Evolutionary conservation across 1,140 invertebrate genomes (phyloP).

Genomic region (Aphelinus certus): DNA sequence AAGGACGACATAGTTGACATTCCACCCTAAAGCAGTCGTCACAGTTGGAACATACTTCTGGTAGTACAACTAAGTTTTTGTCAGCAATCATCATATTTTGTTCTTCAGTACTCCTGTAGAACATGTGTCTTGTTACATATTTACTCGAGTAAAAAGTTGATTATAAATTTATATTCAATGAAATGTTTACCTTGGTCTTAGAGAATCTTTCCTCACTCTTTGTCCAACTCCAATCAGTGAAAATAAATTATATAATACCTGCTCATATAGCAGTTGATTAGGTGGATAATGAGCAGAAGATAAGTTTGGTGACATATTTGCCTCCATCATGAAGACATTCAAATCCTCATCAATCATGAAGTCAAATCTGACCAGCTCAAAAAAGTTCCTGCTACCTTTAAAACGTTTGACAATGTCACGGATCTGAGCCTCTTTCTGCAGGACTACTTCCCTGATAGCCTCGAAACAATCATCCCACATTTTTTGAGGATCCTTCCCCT

Average conservation of each 20-base stretch:
- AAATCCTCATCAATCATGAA: constrained; percentile 90
- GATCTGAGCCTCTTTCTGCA: constrained; percentile 80
- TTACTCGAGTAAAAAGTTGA: neutral
- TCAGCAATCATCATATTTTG: constrained; percentile 78
- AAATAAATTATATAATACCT: constrained; percentile 89
- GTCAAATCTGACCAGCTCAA: constrained; percentile 94
- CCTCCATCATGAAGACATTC: constrained; percentile 91
- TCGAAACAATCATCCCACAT: constrained; percentile 87
- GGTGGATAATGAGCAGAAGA: constrained; percentile 91
- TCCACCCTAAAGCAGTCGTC: constrained; percentile 72
- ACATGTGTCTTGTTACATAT: too few species aligned
- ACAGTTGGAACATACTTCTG: constrained; percentile 76
- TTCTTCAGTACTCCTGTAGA: constrained; percentile 60
- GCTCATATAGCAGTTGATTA: constrained; percentile 90
- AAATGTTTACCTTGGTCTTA: constrained; percentile 58
- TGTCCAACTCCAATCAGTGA: constrained; percentile 80
- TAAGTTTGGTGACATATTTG: constrained; percentile 98
- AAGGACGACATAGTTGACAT: constrained; percentile 84
- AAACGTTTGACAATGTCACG: constrained; percentile 65
- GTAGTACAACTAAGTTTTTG: constrained; percentile 83
- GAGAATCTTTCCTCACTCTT: constrained; percentile 58
- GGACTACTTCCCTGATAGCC: constrained; percentile 78
- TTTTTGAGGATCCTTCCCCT: constrained; percentile 75
- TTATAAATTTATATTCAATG: neutral
- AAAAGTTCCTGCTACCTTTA: constrained; percentile 76